Evolutionary conservation across 1,140 invertebrate genomes (phyloP), one percentile per base, ranked within the genome.

Genomic region (Drosophila ambigua): DNA sequence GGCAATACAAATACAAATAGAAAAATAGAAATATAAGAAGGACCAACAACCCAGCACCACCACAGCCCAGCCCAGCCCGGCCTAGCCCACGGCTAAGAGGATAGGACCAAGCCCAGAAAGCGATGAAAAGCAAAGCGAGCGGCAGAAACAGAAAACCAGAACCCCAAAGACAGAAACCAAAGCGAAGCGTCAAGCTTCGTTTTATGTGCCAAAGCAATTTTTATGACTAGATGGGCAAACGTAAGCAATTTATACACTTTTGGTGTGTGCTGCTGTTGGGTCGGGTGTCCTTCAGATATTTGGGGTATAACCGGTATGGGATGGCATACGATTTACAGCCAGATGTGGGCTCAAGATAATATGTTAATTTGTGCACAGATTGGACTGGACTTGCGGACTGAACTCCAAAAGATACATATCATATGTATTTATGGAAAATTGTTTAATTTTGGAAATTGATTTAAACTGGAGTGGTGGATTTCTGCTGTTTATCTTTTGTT

Each of bases 141-240:
- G 57, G 39, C 24, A 9, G 23, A 5, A 7, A 68, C 44, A 49
- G 26, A 20, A 44, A 60, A 60, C 23, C 24, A 57, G 55, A 58
- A 63, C 51, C 23, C 23, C 2, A 24, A 24, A 24, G 23, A 24
- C 23, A 24, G 4, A 73, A 73, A 63, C 44, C 75, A 66, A 71
- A 68, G 67, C 63, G 64, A 65, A 28, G 75, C 76, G 65, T 87
- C 64, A 64, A 77, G 67, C 64, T 52, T 51, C 74, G 49, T 87
- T 85, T 85, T 85, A 87, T 85, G 78, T 77, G 81, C 73, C 82
- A 85, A 59, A 75, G 63, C 58, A 80, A 59, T 81, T 80, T 77
- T 81, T 80, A 87, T 67, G 81, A 77, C 77, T 74, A 66, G 54
- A 67, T 77, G 57, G 68, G 61, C 73, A 60, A 62, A 78, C 82